Base-by-base conservation (phyloP, 1,140 invertebrate genomes). In the Musca vetustissima region DNA sequence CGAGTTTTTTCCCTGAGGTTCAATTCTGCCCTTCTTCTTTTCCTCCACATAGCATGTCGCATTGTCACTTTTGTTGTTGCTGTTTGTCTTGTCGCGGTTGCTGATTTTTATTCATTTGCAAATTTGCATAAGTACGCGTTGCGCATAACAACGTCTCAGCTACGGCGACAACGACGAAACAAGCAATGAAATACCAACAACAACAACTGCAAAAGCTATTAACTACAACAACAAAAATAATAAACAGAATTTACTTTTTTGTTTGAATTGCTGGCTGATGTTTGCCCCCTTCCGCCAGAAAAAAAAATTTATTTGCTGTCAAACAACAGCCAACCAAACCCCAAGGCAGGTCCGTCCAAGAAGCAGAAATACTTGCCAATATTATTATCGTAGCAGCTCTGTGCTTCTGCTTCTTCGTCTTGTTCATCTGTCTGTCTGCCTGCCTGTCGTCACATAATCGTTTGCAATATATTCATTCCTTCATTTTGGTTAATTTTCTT, bases 111-210 rank as follows among this genome's bases (percentile, higher is more conserved):
- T 65, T 49, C 19, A 49, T 65, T 43, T 61, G 57, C 36, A 61
- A 61, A 61, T 61, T 61, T 61, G 57, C 57, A 61, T 61, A 61
- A 61, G 57, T 36, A 61, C 57, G 57, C 57, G 57, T 61, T 61
- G 57, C 57, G 57, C 57, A 61, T 61, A 61, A 61, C 57, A 61
- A 43, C 6, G 36, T 43, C 28, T 9, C 36, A 43, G 11, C 36
- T 7, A 43, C 11, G 36, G 36, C 36, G 36, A 43, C 36, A 43
- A 61, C 57, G 25, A 59, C 13, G 28, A 36, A 61, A 43, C 57
- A 36, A 43, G 36, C 11, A 43, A 43, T 36, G 57, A 61, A 61
- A 61, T 28, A 59, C 11, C 6, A 49, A 49, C 15, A 49, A 49
- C 15, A 15, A 49, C 15, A 49, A 59, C 28, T 28, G 9, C 7